Base-by-base conservation (phyloP, 2,797 vertebrate species). In the Neosilurus mollespiculum region DNA sequence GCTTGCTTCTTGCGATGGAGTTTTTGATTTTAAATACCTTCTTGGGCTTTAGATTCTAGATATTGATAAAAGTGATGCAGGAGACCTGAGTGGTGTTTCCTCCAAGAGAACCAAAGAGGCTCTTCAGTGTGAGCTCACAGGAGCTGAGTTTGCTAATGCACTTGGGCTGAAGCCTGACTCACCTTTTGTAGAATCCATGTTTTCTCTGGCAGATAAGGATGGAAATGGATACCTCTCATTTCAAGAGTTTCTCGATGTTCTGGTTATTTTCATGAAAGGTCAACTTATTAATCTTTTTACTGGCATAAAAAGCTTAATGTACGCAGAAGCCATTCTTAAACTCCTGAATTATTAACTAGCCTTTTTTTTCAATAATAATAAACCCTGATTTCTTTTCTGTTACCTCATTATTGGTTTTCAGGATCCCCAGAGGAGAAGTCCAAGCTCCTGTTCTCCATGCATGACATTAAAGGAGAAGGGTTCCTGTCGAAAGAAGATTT, bases 151-250 rank as follows among this genome's bases (percentile, higher is more conserved):
- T 88, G 97, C 98, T 0, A 93, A 96, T 14, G 96, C 95, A 0
- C 90, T 99, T 53, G 96, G 97, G 14, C 95, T 99, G 81, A 97
- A 97, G 81, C 91, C 95, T 0, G 93, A 96, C 84, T 97, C 97
- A 16, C 92, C 95, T 70, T 99, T 99, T 81, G 96, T 99, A 87
- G 95, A 99, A 56, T 96, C 96, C 89, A 99, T 99, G 97, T 99
- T 99, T 91, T 96, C 95, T 0, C 88, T 97, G 14, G 98, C 97
- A 0, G 98, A 99, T 91, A 97, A 98, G 89, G 98, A 99, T 0
- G 94, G 96, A 83, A 99, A 99, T 0, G 97, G 98, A 16, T 99
- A 97, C 92, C 94, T 99, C 85, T 99, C 97, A 72, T 97, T 98
- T 90, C 94, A 96, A 72, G 98, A 99, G 91, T 99, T 99, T 87